phyloP scores from a whole-genome alignment of 53 echinoderm and acorn worm species.

The Patiria pectinifera region DNA sequence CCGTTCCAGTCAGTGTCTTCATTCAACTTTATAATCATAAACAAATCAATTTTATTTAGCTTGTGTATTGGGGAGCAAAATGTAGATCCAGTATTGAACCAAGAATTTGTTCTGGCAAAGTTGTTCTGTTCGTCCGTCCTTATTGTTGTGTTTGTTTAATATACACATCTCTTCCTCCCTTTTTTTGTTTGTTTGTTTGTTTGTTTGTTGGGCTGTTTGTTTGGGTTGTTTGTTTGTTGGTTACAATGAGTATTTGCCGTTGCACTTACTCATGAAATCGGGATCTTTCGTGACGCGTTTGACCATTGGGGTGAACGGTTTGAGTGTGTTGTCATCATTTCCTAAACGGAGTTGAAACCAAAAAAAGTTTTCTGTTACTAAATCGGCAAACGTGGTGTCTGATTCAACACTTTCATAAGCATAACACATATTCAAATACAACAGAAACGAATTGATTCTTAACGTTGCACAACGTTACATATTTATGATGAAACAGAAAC shows the following conservation, averaged over 20 bases:
- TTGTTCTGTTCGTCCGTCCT: no score
- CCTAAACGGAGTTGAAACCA: background rate
- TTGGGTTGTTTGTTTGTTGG: background rate
- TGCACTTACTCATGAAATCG: slow-evolving; percentile 61
- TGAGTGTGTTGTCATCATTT: slow-evolving; percentile 49
- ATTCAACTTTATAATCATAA: no score
- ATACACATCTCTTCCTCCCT: background rate
- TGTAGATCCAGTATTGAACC: no score
- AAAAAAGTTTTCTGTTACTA: background rate
- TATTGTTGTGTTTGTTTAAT: background rate
- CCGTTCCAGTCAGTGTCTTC: no score
- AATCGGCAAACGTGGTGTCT: background rate
- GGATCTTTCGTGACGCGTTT: slow-evolving; percentile 31
- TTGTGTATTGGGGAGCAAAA: no score
- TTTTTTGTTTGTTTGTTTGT: no score
- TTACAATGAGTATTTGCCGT: background rate
- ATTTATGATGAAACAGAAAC: no score
- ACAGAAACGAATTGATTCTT: no score
- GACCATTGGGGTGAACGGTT: slow-evolving; percentile 49
- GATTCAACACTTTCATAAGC: background rate
- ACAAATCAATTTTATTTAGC: no score
- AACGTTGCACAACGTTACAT: no score
- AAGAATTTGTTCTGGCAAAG: no score
- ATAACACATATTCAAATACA: background rate
- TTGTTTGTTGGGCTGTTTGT: background rate